Conservation (phyloP, 2,113 vertebrate genomes). For the Muscicapa adusta region DNA sequence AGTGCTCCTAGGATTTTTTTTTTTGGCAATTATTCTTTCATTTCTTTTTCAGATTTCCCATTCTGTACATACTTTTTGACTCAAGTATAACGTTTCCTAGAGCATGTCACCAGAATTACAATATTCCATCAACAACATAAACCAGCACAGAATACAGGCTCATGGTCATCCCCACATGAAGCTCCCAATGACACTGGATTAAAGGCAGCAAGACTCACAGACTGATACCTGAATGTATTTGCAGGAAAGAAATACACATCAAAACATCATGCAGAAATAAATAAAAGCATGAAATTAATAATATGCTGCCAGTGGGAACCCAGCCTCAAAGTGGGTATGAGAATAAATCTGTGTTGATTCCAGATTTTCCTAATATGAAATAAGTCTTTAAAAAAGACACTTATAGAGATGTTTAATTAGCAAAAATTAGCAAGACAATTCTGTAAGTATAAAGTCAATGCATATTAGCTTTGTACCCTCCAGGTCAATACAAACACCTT, state of each 20-base stretch:
- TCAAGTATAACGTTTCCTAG: neutral
- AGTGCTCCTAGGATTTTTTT: neutral
- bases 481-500: neutral
- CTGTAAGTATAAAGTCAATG: neutral
- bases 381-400: neutral
- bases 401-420: neutral
- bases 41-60: neutral
- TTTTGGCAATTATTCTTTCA: neutral
- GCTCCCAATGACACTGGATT: neutral
- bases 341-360: neutral
- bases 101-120: neutral
- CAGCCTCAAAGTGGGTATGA: neutral
- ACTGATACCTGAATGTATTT: neutral
- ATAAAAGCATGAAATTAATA: neutral
- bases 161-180: neutral
- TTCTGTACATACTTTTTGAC: neutral
- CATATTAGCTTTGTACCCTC: neutral
- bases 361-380: neutral
- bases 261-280: neutral
- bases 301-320: neutral
- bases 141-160: neutral
- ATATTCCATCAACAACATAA: neutral
- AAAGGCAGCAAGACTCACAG: neutral
- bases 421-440: neutral
- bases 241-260: neutral